These are phyloP conservation scores for Gortyna flavago DNA, from an alignment of 2,888 invertebrate species.

Conservation along the genomic window DNA sequence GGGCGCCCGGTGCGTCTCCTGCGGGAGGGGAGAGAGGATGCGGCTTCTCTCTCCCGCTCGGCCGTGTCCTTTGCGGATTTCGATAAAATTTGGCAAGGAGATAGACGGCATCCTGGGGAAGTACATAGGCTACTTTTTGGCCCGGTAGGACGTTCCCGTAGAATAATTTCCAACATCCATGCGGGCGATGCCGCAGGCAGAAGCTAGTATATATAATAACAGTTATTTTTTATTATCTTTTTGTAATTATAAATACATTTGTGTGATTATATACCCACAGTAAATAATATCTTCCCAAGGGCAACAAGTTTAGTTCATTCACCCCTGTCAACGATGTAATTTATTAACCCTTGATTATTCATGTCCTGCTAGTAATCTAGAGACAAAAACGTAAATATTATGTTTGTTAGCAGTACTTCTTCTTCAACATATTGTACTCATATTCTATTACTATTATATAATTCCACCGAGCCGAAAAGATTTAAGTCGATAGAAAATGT, in stretches of 20 bases:
- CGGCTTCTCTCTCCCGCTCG: too few species aligned
- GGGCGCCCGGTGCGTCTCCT: too few species aligned
- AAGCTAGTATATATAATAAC: background rate
- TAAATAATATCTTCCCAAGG: background rate
- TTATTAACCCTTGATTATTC: background rate
- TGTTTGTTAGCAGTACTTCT: background rate
- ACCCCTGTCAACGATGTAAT: background rate
- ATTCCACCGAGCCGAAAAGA: too few species aligned
- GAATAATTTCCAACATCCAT: background rate
- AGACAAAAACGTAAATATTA: background rate
- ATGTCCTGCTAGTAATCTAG: background rate
- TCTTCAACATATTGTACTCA: background rate
- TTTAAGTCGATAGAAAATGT: background rate
- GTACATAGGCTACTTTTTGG: too few species aligned
- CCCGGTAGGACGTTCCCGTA: too few species aligned
- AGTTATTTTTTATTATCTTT: background rate
- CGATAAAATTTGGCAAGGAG: background rate
- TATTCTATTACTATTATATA: too few species aligned
- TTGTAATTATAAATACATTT: background rate
- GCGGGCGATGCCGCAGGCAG: background rate
- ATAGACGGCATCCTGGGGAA: too few species aligned
- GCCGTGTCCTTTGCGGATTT: background rate
- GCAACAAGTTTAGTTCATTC: background rate
- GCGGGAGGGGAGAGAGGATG: too few species aligned
- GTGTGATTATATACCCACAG: background rate